Evolutionary conservation across 2,888 invertebrate genomes (phyloP).

Genomic region (Thelaira solivaga): DNA sequence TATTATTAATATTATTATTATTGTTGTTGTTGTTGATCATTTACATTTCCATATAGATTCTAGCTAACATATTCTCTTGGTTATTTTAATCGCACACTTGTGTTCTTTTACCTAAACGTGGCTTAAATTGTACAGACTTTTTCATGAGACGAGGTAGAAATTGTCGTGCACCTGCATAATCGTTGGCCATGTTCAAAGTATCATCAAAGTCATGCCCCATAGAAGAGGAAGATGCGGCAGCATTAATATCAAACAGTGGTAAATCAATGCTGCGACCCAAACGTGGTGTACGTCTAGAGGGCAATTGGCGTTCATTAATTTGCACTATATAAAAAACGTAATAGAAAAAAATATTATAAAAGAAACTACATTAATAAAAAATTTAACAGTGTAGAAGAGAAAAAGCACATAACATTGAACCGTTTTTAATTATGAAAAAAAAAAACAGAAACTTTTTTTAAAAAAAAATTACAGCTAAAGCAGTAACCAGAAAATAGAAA

Average conservation of each 20-base stretch:
- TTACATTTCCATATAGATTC: constrained; percentile 1
- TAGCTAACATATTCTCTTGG: neutral
- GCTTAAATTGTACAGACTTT: constrained; percentile 77
- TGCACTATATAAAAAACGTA: constrained; percentile 67
- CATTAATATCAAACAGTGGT: constrained; percentile 66
- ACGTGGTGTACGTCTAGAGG: constrained; percentile 76
- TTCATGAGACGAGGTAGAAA: constrained; percentile 78
- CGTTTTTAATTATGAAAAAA: no score
- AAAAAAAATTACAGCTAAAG: no score
- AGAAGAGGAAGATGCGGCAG: constrained; percentile 2
- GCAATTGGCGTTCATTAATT: constrained; percentile 66
- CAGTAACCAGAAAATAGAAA: no score
- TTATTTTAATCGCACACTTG: constrained; percentile 64
- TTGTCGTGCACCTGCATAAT: constrained; percentile 71
- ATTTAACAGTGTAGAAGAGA: constrained; percentile 5
- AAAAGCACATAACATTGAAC: no score
- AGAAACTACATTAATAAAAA: no score
- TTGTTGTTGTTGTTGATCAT: constrained; percentile 1
- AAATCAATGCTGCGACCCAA: constrained; percentile 78
- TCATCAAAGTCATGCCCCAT: constrained; percentile 40
- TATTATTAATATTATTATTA: no score
- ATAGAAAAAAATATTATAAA: neutral
- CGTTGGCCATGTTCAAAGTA: constrained; percentile 60
- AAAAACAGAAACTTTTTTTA: neutral
- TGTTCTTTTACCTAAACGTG: constrained; percentile 76